These are phyloP conservation scores for Nesometra sesokonis DNA, from an alignment of 35 echinoderm and acorn worm genomes.

Conservation along the genomic window DNA sequence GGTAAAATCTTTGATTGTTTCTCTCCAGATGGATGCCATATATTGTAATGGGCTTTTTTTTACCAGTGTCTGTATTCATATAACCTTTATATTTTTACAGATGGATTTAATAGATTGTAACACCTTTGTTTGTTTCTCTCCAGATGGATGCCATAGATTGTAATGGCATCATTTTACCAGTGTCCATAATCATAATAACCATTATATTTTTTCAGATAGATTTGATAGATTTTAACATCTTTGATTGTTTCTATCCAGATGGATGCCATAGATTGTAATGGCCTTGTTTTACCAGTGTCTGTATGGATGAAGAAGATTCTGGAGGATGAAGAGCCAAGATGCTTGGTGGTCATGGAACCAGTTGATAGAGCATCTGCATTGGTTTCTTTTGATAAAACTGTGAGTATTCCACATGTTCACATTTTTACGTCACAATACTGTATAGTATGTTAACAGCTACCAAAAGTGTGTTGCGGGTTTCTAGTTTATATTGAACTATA, in stretches of 20 bases:
- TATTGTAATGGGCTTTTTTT: conserved; percentile 67
- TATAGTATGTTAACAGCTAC: too few species aligned
- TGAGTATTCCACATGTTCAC: conserved; percentile 7
- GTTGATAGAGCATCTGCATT: conserved; percentile 52
- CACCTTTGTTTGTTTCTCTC: neutral
- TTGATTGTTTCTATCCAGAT: conserved; percentile 41
- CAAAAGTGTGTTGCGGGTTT: too few species aligned
- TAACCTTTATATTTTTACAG: too few species aligned
- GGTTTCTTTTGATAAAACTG: conserved; percentile 61
- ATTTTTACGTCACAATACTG: too few species aligned
- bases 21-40: conserved; percentile 74
- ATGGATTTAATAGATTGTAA: too few species aligned
- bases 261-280: conserved; percentile 71
- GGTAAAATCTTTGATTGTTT: neutral
- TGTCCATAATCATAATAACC: too few species aligned
- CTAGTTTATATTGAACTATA: too few species aligned
- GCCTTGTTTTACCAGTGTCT: conserved; percentile 79
- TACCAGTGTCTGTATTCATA: conserved; percentile 84
- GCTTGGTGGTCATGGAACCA: conserved; percentile 76
- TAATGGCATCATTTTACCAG: conserved; percentile 64
- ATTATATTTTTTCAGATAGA: too few species aligned
- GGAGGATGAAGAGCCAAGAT: conserved; percentile 75
- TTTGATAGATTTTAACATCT: too few species aligned
- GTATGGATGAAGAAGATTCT: conserved; percentile 98
- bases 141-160: conserved; percentile 90